phyloP scores from a whole-genome alignment of 2,113 vertebrate species.

The Damaliscus lunatus region DNA sequence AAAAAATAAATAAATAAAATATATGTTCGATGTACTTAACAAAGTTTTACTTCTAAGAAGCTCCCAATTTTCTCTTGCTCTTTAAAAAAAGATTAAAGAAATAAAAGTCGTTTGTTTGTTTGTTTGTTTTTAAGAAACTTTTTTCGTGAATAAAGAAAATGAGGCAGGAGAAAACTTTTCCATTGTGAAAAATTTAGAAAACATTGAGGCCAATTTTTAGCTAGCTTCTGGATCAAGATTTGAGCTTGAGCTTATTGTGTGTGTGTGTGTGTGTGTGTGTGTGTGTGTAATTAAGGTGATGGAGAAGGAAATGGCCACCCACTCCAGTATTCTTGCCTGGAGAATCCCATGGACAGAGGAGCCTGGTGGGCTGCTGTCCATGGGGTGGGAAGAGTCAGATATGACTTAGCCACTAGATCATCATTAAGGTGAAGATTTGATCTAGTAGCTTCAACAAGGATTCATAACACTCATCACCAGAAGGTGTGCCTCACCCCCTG shows the following conservation, averaged over 20 bases:
- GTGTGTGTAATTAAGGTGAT: not conserved
- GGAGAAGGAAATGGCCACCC: not conserved
- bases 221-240: not conserved
- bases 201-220: not conserved
- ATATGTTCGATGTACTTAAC: not conserved
- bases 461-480: not conserved
- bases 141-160: not conserved
- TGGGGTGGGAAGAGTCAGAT: not conserved
- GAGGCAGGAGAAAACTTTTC: not conserved
- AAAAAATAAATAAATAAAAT: not conserved
- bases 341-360: not conserved
- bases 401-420: not conserved
- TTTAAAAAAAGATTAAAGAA: not conserved
- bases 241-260: not conserved
- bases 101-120: not conserved
- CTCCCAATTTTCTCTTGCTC: not conserved
- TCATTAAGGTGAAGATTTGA: not conserved
- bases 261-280: not conserved
- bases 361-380: not conserved
- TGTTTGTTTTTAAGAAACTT: not conserved
- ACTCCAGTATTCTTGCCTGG: not conserved
- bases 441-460: not conserved
- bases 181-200: not conserved
- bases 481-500: not conserved
- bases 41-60: not conserved